These are phyloP conservation scores for Phanerotoma sp. DNA, from an alignment of 2,888 invertebrate species.

Conservation along the genomic window DNA sequence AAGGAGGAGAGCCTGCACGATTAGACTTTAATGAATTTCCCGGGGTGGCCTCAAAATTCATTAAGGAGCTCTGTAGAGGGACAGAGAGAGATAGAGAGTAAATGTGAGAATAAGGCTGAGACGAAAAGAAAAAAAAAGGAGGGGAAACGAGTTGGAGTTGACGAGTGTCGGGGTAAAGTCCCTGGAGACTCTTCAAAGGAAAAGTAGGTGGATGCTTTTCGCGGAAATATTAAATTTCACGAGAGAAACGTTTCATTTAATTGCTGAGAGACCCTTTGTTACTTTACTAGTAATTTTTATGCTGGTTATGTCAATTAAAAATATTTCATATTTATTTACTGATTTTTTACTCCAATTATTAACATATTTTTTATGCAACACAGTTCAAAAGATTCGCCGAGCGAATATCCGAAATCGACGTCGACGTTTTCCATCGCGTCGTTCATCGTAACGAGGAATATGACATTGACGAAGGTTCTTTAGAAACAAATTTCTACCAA, in stretches of 20 bases:
- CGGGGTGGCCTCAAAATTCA: conserved; percentile 40
- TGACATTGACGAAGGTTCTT: conserved; percentile 69
- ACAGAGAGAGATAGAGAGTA: conserved; percentile 23
- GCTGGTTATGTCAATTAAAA: too few relatives aligned
- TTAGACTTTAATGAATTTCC: conserved; percentile 40
- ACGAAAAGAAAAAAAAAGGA: conserved; percentile 31
- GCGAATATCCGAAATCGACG: conserved; percentile 80
- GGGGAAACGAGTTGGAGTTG: conserved; percentile 27
- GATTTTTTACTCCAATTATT: too few relatives aligned
- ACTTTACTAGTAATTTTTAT: conserved; percentile 4
- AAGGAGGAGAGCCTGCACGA: conserved; percentile 15
- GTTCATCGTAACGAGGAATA: conserved; percentile 72
- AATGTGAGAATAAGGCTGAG: conserved; percentile 32
- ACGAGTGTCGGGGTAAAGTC: conserved; percentile 30
- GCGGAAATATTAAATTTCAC: conserved; percentile 47
- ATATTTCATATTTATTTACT: too few relatives aligned
- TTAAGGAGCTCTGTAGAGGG: conserved; percentile 44
- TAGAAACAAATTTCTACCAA: conserved; percentile 78
- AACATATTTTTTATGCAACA: conserved; percentile 44
- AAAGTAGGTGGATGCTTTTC: conserved; percentile 26
- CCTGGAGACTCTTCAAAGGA: conserved; percentile 33
- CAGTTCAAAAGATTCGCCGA: conserved; percentile 89
- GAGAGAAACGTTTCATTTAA: conserved; percentile 38
- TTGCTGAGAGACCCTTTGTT: conserved; percentile 30
- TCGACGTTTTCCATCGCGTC: conserved; percentile 85